Evolutionary conservation across 2,888 invertebrate species (phyloP).

Genomic region (Idaea biselata): DNA sequence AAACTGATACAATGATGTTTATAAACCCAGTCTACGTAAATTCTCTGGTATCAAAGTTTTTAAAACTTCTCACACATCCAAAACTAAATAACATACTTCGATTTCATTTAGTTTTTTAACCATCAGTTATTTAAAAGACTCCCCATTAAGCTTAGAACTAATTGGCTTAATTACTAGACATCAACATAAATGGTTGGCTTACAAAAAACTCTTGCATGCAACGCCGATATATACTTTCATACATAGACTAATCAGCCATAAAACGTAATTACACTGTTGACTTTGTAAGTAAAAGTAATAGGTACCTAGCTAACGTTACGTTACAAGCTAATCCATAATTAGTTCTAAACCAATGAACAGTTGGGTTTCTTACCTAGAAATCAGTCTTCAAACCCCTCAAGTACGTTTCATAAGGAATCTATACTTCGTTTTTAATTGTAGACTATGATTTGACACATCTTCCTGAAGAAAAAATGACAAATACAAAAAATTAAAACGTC

Average conservation of each 20-base stretch:
- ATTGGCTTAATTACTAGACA: not conserved
- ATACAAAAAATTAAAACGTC: no score
- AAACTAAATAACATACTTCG: not conserved
- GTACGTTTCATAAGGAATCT: no score
- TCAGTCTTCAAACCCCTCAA: not conserved
- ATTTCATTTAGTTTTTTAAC: not conserved
- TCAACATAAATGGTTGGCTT: not conserved
- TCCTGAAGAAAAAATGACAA: no score
- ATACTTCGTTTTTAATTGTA: no score
- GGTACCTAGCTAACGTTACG: not conserved
- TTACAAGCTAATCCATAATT: not conserved
- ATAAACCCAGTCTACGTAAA: no score
- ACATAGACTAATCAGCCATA: no score
- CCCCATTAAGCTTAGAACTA: not conserved
- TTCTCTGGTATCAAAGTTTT: not conserved
- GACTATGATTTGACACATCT: no score
- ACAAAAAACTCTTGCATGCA: not conserved
- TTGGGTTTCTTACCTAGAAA: not conserved
- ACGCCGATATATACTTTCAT: not conserved
- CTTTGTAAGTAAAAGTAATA: not conserved
- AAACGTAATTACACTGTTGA: not conserved
- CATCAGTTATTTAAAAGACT: not conserved
- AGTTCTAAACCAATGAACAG: not conserved
- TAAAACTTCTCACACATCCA: not conserved
- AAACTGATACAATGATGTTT: no score